Percentiles rank a stretch among this genome's conserved stretches.
Conservation (phyloP, 1,140 invertebrate genomes). For the Platyura marginata region DNA sequence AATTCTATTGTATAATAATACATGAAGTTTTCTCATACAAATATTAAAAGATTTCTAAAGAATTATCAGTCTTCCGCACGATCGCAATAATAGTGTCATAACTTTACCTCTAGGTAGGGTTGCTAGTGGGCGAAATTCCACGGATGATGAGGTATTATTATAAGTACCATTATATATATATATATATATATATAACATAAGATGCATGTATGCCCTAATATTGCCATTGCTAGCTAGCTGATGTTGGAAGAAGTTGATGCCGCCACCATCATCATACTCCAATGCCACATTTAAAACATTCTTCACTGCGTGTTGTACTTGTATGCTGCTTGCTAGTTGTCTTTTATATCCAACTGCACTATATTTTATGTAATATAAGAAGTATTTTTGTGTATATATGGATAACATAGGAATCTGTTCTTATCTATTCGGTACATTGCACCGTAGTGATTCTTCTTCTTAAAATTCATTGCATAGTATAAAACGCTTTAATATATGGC, state of each 20-base stretch:
- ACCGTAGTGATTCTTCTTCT: no score
- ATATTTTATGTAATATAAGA: neutral
- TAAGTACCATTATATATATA: neutral
- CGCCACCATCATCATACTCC: neutral
- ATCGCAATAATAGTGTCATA: slow-evolving; percentile 2
- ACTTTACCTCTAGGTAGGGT: neutral
- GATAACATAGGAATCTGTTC: neutral
- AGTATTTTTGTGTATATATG: neutral
- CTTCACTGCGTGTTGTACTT: neutral
- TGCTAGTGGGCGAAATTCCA: neutral
- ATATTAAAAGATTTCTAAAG: slow-evolving; percentile 1
- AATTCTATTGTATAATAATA: no score
- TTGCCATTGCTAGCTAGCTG: no score
- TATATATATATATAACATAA: neutral
- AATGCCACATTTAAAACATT: neutral
- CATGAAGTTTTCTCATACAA: no score
- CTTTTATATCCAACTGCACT: neutral
- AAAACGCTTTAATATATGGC: no score
- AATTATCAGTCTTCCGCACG: slow-evolving; percentile 2
- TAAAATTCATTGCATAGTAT: no score
- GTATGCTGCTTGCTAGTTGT: neutral
- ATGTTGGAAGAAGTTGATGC: no score
- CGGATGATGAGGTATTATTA: neutral
- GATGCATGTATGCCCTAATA: no score
- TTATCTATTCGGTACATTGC: neutral